phyloP scores from a whole-genome alignment of 2,113 vertebrate species.

The Ammodramus savannarum region DNA sequence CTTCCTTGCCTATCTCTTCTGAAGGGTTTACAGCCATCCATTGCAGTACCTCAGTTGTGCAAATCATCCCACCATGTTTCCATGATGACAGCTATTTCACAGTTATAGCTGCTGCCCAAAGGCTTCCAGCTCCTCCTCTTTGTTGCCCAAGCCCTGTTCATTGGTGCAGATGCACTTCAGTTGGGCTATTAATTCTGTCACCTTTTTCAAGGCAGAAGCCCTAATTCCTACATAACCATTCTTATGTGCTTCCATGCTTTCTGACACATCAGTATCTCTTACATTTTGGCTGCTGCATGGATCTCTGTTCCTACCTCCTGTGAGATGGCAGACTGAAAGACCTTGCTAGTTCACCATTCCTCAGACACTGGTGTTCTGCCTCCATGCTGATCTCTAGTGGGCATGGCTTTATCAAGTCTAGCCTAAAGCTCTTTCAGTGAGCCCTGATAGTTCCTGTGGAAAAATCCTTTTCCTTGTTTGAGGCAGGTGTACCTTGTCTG shows the following conservation, averaged over 20 bases:
- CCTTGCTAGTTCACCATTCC: not conserved
- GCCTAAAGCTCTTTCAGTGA: not conserved
- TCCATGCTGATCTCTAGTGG: fast-evolving
- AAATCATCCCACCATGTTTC: not conserved
- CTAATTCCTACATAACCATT: not conserved
- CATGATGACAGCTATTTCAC: not conserved
- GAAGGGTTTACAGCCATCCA: not conserved
- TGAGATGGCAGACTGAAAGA: not conserved
- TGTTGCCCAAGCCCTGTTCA: not conserved
- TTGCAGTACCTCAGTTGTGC: not conserved
- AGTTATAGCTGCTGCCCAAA: not conserved
- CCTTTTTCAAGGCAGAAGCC: not conserved
- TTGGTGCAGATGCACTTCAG: not conserved
- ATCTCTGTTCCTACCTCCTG: not conserved
- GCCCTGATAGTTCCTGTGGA: not conserved
- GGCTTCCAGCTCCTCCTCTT: not conserved
- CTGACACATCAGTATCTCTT: not conserved
- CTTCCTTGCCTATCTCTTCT: not conserved
- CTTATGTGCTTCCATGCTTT: not conserved
- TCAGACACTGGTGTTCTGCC: not conserved
- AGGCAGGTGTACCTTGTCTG: not conserved
- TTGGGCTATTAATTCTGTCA: not conserved
- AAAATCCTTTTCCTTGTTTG: not conserved
- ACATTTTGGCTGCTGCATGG: not conserved
- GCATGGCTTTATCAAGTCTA: not conserved